These are phyloP conservation scores for Bombus fervidus DNA, from an alignment of 1,140 invertebrate species.

Conservation along the genomic window DNA sequence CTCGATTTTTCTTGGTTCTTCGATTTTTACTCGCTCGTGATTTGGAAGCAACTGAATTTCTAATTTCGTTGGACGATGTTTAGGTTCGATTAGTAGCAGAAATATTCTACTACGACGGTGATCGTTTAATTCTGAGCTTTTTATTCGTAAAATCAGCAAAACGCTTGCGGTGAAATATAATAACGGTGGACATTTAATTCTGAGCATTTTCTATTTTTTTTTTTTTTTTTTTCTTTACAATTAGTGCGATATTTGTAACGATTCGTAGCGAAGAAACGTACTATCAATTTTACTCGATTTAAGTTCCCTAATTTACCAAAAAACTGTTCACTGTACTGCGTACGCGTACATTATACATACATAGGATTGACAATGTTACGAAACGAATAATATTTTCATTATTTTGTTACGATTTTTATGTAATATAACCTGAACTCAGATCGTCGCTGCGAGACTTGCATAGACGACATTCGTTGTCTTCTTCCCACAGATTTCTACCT, in stretches of 20 bases:
- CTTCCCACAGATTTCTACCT: neutral
- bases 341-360: too few relatives aligned
- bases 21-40: neutral
- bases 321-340: too few relatives aligned
- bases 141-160: neutral
- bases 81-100: too few relatives aligned
- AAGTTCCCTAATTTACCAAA: too few relatives aligned
- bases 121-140: neutral
- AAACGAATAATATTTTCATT: neutral
- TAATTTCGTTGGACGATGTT: neutral
- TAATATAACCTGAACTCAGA: neutral
- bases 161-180: too few relatives aligned
- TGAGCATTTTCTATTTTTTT: neutral
- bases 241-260: neutral
- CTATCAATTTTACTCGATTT: too few relatives aligned
- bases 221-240: neutral
- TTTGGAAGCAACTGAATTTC: rapidly evolving
- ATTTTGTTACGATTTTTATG: neutral
- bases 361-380: neutral
- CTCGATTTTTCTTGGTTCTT: neutral
- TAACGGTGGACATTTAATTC: too few relatives aligned
- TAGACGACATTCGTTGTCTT: neutral
- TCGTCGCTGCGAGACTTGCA: neutral
- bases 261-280: neutral
- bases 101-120: too few relatives aligned